A percentile compares a stretch with the other conserved stretches of the same genome.
Conservation (phyloP, 2,797 vertebrate species). For the Cynodonichthys magdalenae region DNA sequence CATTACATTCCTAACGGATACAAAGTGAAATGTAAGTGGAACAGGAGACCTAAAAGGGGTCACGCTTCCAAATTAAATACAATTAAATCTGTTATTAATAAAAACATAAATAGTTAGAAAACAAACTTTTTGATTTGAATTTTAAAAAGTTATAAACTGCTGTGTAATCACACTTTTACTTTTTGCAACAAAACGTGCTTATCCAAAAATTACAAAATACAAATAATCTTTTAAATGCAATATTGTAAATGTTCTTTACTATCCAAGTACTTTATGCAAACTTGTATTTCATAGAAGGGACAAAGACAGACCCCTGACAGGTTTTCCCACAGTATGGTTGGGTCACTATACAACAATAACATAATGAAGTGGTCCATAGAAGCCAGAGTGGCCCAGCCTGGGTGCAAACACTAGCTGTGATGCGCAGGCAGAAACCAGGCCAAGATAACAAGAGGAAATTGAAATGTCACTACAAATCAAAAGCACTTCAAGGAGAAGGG, state of each 20-base stretch:
- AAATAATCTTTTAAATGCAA: too few species aligned
- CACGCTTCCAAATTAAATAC: too few species aligned
- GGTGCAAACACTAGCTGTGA: slow-evolving; percentile 40
- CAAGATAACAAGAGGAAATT: slow-evolving; percentile 77
- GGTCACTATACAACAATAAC: slow-evolving; percentile 16
- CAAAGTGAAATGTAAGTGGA: not conserved
- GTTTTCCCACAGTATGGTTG: slow-evolving; percentile 23
- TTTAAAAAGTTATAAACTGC: too few species aligned
- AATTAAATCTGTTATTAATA: too few species aligned
- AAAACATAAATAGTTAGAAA: too few species aligned
- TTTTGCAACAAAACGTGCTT: too few species aligned
- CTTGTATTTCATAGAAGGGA: not conserved
- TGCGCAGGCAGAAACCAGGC: slow-evolving; percentile 44
- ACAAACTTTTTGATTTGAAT: too few species aligned
- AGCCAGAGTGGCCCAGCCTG: slow-evolving; percentile 39
- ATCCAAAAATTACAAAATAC: too few species aligned
- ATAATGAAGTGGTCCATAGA: slow-evolving; percentile 35
- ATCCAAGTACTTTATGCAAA: not conserved
- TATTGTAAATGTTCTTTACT: too few species aligned
- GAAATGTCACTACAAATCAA: slow-evolving; percentile 80
- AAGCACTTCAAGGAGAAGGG: slow-evolving; percentile 64
- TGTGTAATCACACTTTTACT: too few species aligned
- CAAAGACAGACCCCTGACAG: slow-evolving; percentile 12
- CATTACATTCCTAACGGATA: slow-evolving; percentile 85
- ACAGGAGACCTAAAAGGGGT: too few species aligned